phyloP scores from a whole-genome alignment of 2,113 vertebrate genomes.

The Mugil cephalus region DNA sequence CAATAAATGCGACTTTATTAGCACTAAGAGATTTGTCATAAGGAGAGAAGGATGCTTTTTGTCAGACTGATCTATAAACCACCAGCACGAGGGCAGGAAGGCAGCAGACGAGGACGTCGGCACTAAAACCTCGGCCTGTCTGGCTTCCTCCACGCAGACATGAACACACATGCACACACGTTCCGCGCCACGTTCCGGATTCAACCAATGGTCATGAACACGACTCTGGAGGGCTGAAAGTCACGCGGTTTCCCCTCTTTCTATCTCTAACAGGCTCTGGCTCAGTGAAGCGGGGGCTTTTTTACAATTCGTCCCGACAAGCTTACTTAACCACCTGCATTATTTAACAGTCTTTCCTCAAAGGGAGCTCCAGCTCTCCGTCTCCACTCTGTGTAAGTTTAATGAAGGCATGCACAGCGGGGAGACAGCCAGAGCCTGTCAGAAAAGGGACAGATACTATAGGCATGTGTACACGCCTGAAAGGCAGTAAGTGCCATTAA shows the following conservation, averaged over 20 bases:
- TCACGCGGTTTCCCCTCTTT: constrained; percentile 27
- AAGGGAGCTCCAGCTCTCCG: constrained; percentile 41
- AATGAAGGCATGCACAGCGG: constrained; percentile 30
- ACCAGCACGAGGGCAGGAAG: constrained; percentile 22
- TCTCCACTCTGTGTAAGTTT: constrained; percentile 44
- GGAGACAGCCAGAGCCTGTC: constrained; percentile 7
- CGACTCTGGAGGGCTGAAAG: constrained; percentile 53
- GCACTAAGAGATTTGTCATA: constrained; percentile 12
- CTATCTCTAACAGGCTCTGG: constrained; percentile 53
- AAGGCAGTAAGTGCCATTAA: background rate
- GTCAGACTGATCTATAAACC: constrained; percentile 15
- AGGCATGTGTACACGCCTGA: constrained; percentile 10
- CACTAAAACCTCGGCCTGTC: background rate
- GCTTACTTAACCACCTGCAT: constrained; percentile 80
- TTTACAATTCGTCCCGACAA: constrained; percentile 70
- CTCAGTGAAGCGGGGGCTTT: constrained; percentile 58
- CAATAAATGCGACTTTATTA: constrained; percentile 29
- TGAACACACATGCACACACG: constrained; percentile 18
- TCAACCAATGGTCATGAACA: constrained; percentile 41
- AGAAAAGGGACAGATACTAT: background rate
- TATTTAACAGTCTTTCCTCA: constrained; percentile 75
- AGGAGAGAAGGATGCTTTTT: constrained; percentile 15
- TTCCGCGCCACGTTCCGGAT: constrained; percentile 50
- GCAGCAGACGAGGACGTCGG: background rate
- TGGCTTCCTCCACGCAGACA: constrained; percentile 15